These are phyloP conservation scores for Cotesia typhae DNA, from an alignment of 1,140 invertebrate species.

Conservation along the genomic window DNA sequence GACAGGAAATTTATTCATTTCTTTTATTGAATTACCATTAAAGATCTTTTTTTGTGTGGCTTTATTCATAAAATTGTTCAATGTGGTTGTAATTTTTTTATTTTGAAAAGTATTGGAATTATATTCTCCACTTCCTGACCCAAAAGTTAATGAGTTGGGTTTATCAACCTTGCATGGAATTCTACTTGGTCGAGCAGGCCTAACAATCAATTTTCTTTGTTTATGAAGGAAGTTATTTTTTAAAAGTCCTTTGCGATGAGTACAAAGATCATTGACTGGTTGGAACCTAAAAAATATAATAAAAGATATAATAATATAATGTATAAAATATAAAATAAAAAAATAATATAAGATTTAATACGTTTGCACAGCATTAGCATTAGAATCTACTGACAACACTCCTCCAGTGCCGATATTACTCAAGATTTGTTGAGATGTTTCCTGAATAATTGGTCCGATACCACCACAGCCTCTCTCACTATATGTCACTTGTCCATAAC, in stretches of 20 bases:
- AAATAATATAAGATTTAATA: background rate
- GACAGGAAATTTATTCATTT: too few relatives aligned
- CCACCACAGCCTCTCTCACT: background rate
- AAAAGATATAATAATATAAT: background rate
- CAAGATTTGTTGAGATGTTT: background rate
- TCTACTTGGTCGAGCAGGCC: background rate
- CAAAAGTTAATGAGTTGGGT: too few relatives aligned
- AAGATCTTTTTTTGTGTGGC: too few relatives aligned
- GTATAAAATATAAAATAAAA: background rate
- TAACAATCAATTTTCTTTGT: background rate
- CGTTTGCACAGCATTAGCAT: background rate
- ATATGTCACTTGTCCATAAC: too few relatives aligned
- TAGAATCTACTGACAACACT: background rate
- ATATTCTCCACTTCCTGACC: too few relatives aligned
- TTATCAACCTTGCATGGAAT: too few relatives aligned
- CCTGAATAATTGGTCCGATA: background rate
- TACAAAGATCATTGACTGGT: slow-evolving; percentile 16
- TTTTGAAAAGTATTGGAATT: too few relatives aligned
- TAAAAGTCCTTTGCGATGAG: background rate
- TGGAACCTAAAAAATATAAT: background rate
- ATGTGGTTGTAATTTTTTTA: background rate
- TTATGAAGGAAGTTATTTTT: background rate
- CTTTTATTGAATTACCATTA: too few relatives aligned
- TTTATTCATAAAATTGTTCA: background rate
- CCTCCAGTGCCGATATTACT: background rate